phyloP scores from a whole-genome alignment of 2,888 invertebrate species.

The Eudemis profundana region DNA sequence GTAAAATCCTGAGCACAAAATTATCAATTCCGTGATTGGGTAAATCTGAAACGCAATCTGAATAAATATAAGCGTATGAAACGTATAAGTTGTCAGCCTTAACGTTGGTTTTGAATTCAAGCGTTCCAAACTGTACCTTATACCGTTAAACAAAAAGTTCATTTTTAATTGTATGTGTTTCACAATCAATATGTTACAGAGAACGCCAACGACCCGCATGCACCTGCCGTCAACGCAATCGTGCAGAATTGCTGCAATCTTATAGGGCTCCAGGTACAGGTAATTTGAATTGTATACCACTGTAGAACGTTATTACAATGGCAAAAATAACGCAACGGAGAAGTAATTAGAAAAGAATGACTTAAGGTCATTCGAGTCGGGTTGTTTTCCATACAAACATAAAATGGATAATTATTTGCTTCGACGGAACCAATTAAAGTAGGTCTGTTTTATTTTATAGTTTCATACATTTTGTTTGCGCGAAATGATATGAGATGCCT shows the following conservation, averaged over 20 bases:
- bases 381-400: no score
- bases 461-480: no score
- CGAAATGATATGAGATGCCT: no score
- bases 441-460: no score
- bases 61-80: background rate
- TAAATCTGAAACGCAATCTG: background rate
- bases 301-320: no score
- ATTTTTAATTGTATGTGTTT: constrained; percentile 1
- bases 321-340: no score
- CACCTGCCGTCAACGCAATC: constrained; percentile 62
- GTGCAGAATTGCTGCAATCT: background rate
- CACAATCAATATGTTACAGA: constrained; percentile 40
- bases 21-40: background rate
- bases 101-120: constrained; percentile 48
- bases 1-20: no score
- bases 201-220: constrained; percentile 71
- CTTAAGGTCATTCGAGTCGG: no score
- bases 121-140: background rate
- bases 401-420: no score
- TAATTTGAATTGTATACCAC: no score
- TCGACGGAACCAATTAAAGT: no score
- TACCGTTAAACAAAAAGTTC: background rate
- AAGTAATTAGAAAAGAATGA: no score
- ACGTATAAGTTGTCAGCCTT: constrained; percentile 54
- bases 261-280: background rate